Percentiles rank a stretch among this genome's conserved stretches.
Conservation (phyloP, 2,888 invertebrate genomes). For the Cryptops parisi region DNA sequence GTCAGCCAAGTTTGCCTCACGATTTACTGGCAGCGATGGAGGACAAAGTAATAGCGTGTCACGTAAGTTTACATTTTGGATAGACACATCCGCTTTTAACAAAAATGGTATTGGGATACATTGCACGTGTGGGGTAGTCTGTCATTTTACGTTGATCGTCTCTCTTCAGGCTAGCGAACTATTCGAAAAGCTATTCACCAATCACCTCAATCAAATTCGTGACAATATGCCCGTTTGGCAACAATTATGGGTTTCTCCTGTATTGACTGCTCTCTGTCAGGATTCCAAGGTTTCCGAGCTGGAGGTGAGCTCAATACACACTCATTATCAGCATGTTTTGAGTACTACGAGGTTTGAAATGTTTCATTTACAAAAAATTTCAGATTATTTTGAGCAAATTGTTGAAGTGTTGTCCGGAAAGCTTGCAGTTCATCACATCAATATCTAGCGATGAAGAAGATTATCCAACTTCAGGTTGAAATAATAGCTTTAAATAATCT, state of each 20-base stretch:
- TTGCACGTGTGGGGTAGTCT: background rate
- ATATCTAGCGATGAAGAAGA: conserved; percentile 12
- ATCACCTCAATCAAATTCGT: conserved; percentile 31
- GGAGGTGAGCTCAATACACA: conserved; percentile 9
- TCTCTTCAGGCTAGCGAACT: conserved; percentile 38
- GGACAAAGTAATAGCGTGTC: conserved; percentile 32
- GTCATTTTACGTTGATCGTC: too few relatives aligned
- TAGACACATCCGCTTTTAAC: background rate
- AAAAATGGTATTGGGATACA: background rate
- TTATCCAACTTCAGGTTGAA: conserved; percentile 11
- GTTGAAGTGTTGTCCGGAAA: conserved; percentile 15
- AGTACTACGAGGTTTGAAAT: background rate
- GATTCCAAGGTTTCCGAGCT: conserved; percentile 18
- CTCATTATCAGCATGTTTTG: background rate
- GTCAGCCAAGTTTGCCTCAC: conserved; percentile 30
- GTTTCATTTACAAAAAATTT: background rate
- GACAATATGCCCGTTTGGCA: conserved; percentile 21
- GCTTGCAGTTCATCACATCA: conserved; percentile 14
- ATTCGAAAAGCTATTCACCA: conserved; percentile 41
- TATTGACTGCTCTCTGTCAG: conserved; percentile 25
- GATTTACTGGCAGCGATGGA: conserved; percentile 30
- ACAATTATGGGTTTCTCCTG: conserved; percentile 27
- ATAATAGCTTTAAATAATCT: background rate
- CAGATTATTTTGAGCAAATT: conserved; percentile 15
- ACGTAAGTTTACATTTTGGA: conserved; percentile 32